Base-by-base conservation (phyloP, 2,888 invertebrate species). In the Tachystola acroxantha region DNA sequence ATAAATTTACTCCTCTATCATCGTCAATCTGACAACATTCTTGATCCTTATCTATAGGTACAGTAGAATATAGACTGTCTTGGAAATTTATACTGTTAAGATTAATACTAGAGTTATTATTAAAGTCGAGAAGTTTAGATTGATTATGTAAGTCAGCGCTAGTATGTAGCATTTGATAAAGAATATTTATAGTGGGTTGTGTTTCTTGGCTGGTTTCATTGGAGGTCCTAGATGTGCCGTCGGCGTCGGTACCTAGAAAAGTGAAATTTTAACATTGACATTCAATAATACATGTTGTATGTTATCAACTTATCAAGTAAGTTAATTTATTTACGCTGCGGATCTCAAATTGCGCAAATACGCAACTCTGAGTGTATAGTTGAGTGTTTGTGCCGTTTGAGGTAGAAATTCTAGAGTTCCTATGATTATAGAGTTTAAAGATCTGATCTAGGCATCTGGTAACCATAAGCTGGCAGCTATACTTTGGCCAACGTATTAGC, bases 161-260 rank as follows among this genome's bases (percentile, higher is more conserved):
- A 31, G 64, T 53, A 56, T 81, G 74, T 45, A 86, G 65, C 76
- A 85, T 82, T 71, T 79, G 71, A 61, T 82, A 86, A 39, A 81
- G 56, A 66, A 70, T 78, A 57, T 79, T 86, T 39, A 85, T 57
- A 16, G 72, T 82, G 25, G 85, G 84, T 14, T 61, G 71, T 11
- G 50, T 58, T 40, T 60, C 50, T 37, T 62, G 49, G 43, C 55
- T 57, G 32, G 64, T 64, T 37, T 68, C 65, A 40, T 69, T 65
- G 39, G 65, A 54, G 44, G 70, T 53, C 38, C 56, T 71, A 34
- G 78, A 61, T 13, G 67, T 53, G 25, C 50, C 50, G 48, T 82
- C 81, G 10, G 82, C 73, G 45, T 84, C 81, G 10, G 71, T 82
- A 36, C 85, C 85, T 86, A 68, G 9, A 55, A 69, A 54, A 44